A percentile compares a stretch with the other conserved stretches of the same genome.
These are phyloP conservation scores for Tetrapedia diversipes DNA, from an alignment of 2,888 invertebrate species.

Conservation along the genomic window DNA sequence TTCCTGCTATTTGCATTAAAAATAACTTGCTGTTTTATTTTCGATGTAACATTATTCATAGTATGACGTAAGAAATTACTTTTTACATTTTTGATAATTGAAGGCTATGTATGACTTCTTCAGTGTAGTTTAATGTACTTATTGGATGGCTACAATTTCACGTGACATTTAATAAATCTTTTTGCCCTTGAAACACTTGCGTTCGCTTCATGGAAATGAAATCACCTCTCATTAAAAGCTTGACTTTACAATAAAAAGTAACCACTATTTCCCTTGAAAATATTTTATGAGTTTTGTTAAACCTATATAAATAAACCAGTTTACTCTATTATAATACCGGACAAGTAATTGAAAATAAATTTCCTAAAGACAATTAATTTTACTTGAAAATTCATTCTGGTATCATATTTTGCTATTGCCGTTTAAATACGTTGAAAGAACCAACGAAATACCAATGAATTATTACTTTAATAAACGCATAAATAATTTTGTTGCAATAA, in stretches of 20 bases:
- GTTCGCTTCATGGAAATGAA: not conserved
- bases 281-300: not conserved
- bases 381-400: no score
- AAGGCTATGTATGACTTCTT: no score
- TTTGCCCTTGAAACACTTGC: not conserved
- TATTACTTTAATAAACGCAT: no score
- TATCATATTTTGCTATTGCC: no score
- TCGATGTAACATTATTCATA: no score
- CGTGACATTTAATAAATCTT: not conserved
- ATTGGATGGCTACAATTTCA: not conserved
- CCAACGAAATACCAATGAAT: no score
- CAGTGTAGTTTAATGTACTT: not conserved
- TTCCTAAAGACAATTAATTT: no score
- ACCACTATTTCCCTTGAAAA: conserved; percentile 7
- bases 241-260: not conserved
- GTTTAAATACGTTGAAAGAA: no score
- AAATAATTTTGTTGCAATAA: no score
- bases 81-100: not conserved
- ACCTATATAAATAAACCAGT: not conserved
- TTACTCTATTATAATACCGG: not conserved
- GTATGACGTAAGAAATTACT: not conserved
- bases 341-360: no score
- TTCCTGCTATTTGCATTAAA: no score
- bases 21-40: no score
- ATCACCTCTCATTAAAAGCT: conserved; percentile 2